Evolutionary conservation across 2,888 invertebrate genomes (phyloP).

Genomic region (Drosophila colorata): DNA sequence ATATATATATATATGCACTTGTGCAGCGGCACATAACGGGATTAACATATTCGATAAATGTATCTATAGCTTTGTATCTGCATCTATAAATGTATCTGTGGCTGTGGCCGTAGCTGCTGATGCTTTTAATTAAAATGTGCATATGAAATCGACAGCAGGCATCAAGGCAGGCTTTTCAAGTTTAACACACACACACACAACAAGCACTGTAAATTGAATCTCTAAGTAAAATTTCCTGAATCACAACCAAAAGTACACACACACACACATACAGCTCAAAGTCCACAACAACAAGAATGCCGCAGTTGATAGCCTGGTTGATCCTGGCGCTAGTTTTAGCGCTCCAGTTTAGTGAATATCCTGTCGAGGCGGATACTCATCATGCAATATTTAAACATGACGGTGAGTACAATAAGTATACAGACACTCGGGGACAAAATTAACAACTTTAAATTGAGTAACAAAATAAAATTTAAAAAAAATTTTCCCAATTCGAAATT

Average conservation of each 20-base stretch:
- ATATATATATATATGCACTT: slow-evolving; percentile 2
- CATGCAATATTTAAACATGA: slow-evolving; percentile 27
- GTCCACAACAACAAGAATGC: slow-evolving; percentile 36
- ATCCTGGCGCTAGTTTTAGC: slow-evolving; percentile 24
- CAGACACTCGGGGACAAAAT: too few species aligned
- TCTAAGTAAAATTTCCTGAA: slow-evolving; percentile 59
- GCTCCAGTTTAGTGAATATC: background rate
- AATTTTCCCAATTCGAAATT: too few species aligned
- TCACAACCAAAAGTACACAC: slow-evolving; percentile 7
- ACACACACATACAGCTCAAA: slow-evolving; percentile 2
- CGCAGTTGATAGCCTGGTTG: slow-evolving; percentile 7
- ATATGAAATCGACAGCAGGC: slow-evolving; percentile 47
- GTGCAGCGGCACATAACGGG: slow-evolving; percentile 53
- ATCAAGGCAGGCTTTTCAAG: slow-evolving; percentile 48
- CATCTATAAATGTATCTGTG: slow-evolving; percentile 10
- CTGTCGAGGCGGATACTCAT: background rate
- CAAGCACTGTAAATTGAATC: slow-evolving; percentile 53
- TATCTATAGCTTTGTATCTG: slow-evolving; percentile 23
- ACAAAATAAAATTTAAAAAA: too few species aligned
- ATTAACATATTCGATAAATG: slow-evolving; percentile 73
- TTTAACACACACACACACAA: slow-evolving; percentile 30
- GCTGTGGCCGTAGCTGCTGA: slow-evolving; percentile 12
- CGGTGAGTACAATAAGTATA: slow-evolving; percentile 14
- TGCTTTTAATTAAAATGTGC: slow-evolving; percentile 74
- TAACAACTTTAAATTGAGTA: too few species aligned